A percentile compares a stretch with the other conserved stretches of the same genome.
These are phyloP conservation scores for Ia io DNA, from an alignment of 2,113 vertebrate species.

Conservation along the genomic window DNA sequence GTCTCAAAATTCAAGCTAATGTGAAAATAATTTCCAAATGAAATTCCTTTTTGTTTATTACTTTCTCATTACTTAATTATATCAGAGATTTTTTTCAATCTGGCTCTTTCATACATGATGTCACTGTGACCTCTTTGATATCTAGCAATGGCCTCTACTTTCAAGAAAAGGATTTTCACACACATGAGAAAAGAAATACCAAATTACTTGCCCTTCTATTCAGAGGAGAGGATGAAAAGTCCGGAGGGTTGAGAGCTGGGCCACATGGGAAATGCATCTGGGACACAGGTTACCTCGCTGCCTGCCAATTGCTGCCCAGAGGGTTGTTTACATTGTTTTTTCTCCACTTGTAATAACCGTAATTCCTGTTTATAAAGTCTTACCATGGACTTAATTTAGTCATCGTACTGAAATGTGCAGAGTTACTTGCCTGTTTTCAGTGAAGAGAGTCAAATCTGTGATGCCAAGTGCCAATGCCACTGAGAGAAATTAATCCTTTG, in stretches of 20 bases:
- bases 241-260: not conserved
- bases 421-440: not conserved
- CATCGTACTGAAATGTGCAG: not conserved
- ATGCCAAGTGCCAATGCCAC: not conserved
- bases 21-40: not conserved
- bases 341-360: not conserved
- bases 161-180: not conserved
- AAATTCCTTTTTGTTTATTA: not conserved
- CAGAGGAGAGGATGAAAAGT: not conserved
- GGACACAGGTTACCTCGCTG: accelerated
- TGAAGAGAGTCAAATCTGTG: not conserved
- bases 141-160: not conserved
- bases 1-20: slow-evolving; percentile 10
- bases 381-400: not conserved
- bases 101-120: not conserved
- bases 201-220: not conserved
- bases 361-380: not conserved
- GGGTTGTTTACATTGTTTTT: not conserved
- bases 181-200: not conserved
- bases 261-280: accelerated
- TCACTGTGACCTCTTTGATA: slow-evolving; percentile 5
- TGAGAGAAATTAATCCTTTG: not conserved
- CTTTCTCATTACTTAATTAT: not conserved
- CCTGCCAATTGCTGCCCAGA: not conserved
- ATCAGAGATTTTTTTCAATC: not conserved